phyloP scores from a whole-genome alignment of 2,888 invertebrate species.

The Yponomeuta sedellus region DNA sequence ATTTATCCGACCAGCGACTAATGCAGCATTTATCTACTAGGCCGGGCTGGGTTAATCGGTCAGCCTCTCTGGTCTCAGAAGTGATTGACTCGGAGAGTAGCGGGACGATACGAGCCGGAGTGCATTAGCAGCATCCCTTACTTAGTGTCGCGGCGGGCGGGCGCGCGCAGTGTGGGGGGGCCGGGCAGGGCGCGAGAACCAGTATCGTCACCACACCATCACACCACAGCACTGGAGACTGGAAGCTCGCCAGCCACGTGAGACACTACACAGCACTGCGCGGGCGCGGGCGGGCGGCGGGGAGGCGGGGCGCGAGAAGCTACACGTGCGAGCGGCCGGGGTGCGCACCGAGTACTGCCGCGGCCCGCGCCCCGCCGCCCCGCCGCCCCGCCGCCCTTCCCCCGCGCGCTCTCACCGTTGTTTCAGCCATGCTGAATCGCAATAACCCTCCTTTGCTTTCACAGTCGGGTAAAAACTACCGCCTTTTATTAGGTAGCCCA shows the following conservation, averaged over 20 bases:
- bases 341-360: conserved; percentile 8
- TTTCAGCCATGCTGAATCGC: neutral
- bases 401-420: neutral
- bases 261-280: conserved; percentile 4
- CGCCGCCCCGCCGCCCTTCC: conserved; percentile 1
- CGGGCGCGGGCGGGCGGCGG: conserved; percentile 4
- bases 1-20: too few species aligned
- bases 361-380: conserved; percentile 3
- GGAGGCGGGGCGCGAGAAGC: neutral
- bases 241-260: neutral
- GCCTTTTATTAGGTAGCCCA: too few species aligned
- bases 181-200: neutral
- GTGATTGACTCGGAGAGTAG: too few species aligned
- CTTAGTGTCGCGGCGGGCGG: neutral
- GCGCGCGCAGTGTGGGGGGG: neutral
- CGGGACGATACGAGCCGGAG: neutral
- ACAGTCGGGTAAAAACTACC: too few species aligned
- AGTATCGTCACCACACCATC: neutral
- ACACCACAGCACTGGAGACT: conserved; percentile 1
- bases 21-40: too few species aligned
- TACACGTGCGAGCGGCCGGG: conserved; percentile 4
- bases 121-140: neutral
- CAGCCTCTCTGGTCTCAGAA: too few species aligned
- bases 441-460: neutral
- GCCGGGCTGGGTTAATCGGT: too few species aligned